Conservation (phyloP, 1,140 invertebrate genomes). For the Rhopalosiphum padi region DNA sequence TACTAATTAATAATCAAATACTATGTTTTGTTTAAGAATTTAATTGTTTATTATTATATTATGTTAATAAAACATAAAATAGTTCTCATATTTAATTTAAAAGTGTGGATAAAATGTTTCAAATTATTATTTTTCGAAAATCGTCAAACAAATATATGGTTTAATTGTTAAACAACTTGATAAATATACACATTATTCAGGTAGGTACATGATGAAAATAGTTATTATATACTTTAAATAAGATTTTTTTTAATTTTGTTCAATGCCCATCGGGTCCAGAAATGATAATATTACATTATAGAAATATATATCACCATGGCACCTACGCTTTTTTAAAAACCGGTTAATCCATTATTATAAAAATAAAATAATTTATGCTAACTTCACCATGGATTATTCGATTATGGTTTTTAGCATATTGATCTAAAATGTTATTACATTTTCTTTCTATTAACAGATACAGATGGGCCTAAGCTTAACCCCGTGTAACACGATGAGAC, state of each 20-base stretch:
- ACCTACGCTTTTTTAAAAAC: conserved; percentile 47
- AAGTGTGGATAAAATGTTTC: not conserved
- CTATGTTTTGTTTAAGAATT: not conserved
- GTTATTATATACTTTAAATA: conserved; percentile 26
- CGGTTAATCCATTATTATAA: conserved; percentile 45
- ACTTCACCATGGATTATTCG: not conserved
- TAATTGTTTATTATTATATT: not conserved
- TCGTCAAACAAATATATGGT: not conserved
- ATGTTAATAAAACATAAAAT: not conserved
- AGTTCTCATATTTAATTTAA: not conserved
- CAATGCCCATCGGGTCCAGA: not conserved
- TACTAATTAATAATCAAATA: not conserved
- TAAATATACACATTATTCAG: not conserved
- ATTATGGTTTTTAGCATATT: conserved; percentile 14
- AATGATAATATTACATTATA: conserved; percentile 40
- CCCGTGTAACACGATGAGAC: not conserved
- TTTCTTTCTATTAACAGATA: not conserved
- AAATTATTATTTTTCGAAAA: not conserved
- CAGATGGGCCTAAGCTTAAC: not conserved
- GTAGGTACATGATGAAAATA: not conserved
- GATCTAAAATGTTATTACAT: conserved; percentile 14
- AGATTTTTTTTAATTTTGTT: conserved; percentile 50
- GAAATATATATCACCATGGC: conserved; percentile 38
- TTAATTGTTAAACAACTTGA: not conserved
- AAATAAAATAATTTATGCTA: conserved; percentile 23